These are phyloP conservation scores for Crax fasciolata DNA, from an alignment of 2,797 vertebrate genomes.

Conservation along the genomic window DNA sequence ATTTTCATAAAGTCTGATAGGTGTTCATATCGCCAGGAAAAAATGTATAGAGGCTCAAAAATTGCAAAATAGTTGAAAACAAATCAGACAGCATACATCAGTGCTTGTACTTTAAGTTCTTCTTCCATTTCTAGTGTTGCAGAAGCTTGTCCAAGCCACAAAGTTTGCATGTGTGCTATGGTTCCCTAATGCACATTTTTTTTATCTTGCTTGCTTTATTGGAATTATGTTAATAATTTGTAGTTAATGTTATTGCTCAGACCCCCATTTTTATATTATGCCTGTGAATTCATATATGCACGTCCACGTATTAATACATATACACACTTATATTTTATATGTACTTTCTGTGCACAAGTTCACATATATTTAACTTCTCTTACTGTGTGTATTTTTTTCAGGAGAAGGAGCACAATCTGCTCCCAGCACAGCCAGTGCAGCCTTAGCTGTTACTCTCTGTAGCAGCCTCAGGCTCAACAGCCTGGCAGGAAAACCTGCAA, in stretches of 20 bases:
- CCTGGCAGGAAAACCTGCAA: slow-evolving; percentile 63
- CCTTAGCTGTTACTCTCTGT: not conserved
- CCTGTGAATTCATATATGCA: not conserved
- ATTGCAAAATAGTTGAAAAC: not conserved
- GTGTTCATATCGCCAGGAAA: not conserved
- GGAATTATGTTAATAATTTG: not conserved
- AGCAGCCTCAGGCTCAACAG: slow-evolving; percentile 63
- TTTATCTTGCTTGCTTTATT: not conserved
- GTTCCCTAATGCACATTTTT: not conserved
- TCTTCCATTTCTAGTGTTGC: not conserved
- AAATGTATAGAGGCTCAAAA: not conserved
- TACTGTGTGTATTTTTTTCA: not conserved
- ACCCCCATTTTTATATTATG: not conserved
- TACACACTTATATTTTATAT: not conserved
- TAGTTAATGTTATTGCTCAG: not conserved
- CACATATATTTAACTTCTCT: not conserved
- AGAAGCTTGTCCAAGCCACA: slow-evolving; percentile 35
- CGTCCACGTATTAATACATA: too few relatives aligned
- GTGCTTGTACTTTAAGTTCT: not conserved
- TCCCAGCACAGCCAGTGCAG: slow-evolving; percentile 39
- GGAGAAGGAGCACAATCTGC: not conserved
- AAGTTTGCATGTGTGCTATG: not conserved
- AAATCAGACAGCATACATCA: not conserved
- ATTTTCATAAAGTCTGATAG: slow-evolving; percentile 30
- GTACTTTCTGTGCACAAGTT: not conserved